Evolutionary conservation across 1,140 invertebrate genomes (phyloP).

Genomic region (Argopecten irradians): DNA sequence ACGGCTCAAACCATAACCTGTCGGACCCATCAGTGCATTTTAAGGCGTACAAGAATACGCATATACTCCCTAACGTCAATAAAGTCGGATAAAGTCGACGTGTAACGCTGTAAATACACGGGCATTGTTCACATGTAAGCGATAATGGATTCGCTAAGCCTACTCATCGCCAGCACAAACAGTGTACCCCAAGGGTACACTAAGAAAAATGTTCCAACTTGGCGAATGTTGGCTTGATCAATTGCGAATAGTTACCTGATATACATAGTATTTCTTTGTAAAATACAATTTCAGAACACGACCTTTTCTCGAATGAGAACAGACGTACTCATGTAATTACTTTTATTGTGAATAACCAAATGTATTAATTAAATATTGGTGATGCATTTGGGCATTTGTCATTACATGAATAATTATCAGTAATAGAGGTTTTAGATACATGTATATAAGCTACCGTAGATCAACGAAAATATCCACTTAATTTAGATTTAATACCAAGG

Average conservation of each 20-base stretch:
- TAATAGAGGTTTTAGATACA: no score
- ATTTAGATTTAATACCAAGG: no score
- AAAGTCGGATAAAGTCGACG: neutral
- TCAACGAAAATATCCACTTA: no score
- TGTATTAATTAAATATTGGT: no score
- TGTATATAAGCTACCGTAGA: no score
- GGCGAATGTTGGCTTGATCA: neutral
- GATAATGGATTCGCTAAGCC: neutral
- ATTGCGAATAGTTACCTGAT: neutral
- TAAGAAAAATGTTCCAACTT: neutral
- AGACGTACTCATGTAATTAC: no score
- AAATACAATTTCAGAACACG: neutral
- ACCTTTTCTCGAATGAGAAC: no score
- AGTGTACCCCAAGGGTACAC: neutral
- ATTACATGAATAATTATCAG: no score
- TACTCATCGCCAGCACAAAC: slow-evolving; percentile 4
- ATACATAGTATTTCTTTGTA: neutral
- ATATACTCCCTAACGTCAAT: neutral
- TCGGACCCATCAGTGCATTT: neutral
- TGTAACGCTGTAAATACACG: neutral
- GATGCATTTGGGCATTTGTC: no score
- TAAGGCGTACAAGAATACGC: neutral
- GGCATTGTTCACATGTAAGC: neutral
- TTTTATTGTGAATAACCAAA: no score
- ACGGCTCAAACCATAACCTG: neutral